Evolutionary conservation across 2,113 vertebrate species (phyloP), one percentile per base, ranked within the genome.

Genomic region (Mola mola): DNA sequence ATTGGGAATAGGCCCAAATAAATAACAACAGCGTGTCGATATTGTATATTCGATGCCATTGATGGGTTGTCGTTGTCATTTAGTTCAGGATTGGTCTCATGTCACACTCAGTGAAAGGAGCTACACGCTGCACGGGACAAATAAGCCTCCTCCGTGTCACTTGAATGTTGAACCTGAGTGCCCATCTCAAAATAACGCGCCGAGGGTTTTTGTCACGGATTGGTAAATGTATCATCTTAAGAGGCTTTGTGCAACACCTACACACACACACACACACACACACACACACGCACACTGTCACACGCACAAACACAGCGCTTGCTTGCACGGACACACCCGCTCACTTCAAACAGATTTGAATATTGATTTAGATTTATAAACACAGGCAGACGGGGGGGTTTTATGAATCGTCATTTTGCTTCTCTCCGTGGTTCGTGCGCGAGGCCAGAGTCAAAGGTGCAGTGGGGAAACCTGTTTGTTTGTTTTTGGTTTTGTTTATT

Each of bases 141-240:
- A 72, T 48, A 70, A 66, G 49, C 74, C 38, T 78, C 64, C 44
- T 59, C 62, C 66, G 66, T 82, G 83, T 86, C 87, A 87, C 84
- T 84, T 81, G 67, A 58, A 70, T 79, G 53, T 74, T 83, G 81
- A 89, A 82, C 85, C 82, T 50, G 79, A 69, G 76, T 83, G 79
- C 82, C 72, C 83, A 85, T 84, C 81, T 93, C 93, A 93, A 95
- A 95, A 94, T 94, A 94, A 96, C 93, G 92, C 93, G 92, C 92
- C 88, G 90, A 93, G 92, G 95, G 94, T 95, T 96, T 86, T 95
- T 96, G 94, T 95, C 94, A 97, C 94, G 94, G 94, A 93, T 95
- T 96, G 93, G 93, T 96, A 95, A 95, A 96, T 95, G 94, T 95
- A 94, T 94, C 95, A 94, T 95, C 95, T 95, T 96, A 96, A 97